Percentiles rank a stretch among this genome's conserved stretches.
These are phyloP conservation scores for Siniperca knerii DNA, from an alignment of 2,113 vertebrate species.

Conservation along the genomic window DNA sequence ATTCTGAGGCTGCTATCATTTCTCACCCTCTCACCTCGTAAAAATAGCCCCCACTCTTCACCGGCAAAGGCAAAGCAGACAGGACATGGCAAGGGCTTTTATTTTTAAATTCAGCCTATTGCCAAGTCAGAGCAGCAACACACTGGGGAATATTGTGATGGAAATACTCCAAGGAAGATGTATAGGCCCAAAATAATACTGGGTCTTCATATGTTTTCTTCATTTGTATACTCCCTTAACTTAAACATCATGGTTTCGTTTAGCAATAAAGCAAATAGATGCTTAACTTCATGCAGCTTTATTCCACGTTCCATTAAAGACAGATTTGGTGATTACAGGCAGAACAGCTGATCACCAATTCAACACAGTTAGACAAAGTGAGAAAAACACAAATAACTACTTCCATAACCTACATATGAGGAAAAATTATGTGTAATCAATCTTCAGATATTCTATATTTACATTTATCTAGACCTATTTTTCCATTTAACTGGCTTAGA, in stretches of 20 bases:
- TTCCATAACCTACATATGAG: conserved; percentile 18
- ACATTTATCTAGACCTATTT: conserved; percentile 31
- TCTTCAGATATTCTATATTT: conserved; percentile 30
- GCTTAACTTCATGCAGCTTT: conserved; percentile 74
- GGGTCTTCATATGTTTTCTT: not conserved
- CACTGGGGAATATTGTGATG: conserved; percentile 4
- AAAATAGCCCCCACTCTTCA: conserved; percentile 81
- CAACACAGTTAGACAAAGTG: conserved; percentile 48
- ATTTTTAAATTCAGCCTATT: conserved; percentile 70
- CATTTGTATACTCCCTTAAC: not conserved
- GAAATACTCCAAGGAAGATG: conserved; percentile 9
- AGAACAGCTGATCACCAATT: conserved; percentile 38
- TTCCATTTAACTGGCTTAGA: conserved; percentile 51
- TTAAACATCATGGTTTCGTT: not conserved
- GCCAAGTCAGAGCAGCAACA: conserved; percentile 62
- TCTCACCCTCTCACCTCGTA: conserved; percentile 75
- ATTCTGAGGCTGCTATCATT: conserved; percentile 76
- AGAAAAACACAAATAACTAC: conserved; percentile 40
- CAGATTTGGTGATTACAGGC: conserved; percentile 43
- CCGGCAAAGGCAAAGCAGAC: conserved; percentile 78
- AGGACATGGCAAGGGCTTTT: conserved; percentile 73
- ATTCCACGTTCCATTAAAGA: conserved; percentile 70
- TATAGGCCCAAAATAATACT: conserved; percentile 20
- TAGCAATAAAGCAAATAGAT: conserved; percentile 24
- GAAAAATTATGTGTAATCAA: conserved; percentile 47